phyloP scores from a whole-genome alignment of 2,797 vertebrate species.

The Micropoecilia bifurca region DNA sequence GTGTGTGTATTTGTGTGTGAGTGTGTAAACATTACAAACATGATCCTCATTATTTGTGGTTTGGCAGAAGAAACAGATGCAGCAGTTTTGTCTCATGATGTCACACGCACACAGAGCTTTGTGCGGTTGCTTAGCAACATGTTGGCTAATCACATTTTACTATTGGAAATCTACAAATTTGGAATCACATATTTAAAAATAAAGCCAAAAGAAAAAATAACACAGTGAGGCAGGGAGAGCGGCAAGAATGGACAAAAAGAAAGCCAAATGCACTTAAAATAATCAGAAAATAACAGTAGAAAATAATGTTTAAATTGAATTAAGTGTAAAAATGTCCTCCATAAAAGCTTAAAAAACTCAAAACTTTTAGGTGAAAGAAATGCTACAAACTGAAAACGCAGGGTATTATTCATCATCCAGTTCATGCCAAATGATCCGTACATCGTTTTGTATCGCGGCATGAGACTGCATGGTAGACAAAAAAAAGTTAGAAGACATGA shows the following conservation, averaged over 20 bases:
- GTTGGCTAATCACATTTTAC: constrained; percentile 52
- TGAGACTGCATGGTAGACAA: neutral
- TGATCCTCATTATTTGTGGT: constrained; percentile 38
- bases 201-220: neutral
- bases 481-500: neutral
- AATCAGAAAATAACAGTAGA: neutral
- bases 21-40: constrained; percentile 12
- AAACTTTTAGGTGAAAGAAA: no score
- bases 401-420: neutral
- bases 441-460: neutral
- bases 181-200: neutral
- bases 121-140: constrained; percentile 74
- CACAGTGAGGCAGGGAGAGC: rapidly evolving
- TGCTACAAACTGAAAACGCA: neutral
- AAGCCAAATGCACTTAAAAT: neutral
- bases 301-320: neutral
- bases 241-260: neutral
- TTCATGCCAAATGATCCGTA: no score
- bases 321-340: neutral
- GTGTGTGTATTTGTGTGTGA: neutral
- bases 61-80: constrained; percentile 63
- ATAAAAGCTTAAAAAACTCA: neutral
- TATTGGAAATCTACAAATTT: constrained; percentile 34
- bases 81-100: constrained; percentile 61
- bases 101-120: constrained; percentile 25